phyloP scores from a whole-genome alignment of 2,113 vertebrate species.

The Leiothrix lutea region DNA sequence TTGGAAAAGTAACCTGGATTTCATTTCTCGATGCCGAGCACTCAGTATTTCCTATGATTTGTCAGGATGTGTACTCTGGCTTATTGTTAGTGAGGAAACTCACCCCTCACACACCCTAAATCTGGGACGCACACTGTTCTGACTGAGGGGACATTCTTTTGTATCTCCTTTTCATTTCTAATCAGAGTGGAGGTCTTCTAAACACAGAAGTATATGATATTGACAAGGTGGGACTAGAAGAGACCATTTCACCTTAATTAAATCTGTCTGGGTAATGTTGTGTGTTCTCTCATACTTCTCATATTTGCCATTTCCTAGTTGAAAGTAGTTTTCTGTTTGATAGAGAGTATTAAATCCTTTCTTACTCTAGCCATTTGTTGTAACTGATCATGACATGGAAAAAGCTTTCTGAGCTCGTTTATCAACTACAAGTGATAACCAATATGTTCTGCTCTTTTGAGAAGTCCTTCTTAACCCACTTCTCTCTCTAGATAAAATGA shows the following conservation, averaged over 20 bases:
- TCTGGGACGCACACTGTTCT: background rate
- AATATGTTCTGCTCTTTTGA: background rate
- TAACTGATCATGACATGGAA: background rate
- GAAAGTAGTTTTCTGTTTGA: background rate
- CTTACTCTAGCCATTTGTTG: background rate
- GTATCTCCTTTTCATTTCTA: background rate
- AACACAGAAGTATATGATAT: background rate
- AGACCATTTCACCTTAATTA: background rate
- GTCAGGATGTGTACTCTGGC: background rate
- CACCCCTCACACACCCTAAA: background rate
- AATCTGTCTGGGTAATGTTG: background rate
- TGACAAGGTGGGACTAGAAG: background rate
- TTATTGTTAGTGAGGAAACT: background rate
- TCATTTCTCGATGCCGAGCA: background rate
- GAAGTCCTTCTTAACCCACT: background rate
- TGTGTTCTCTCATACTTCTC: background rate
- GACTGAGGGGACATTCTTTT: background rate
- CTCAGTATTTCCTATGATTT: background rate
- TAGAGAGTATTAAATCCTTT: background rate
- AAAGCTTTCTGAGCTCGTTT: background rate
- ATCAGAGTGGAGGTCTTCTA: background rate
- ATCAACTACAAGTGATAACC: background rate
- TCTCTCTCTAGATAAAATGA: background rate
- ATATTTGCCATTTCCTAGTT: background rate
- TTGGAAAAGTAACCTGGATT: background rate